phyloP scores from a whole-genome alignment of 2,113 vertebrate genomes.

The Cyprinodon brontotheroides region DNA sequence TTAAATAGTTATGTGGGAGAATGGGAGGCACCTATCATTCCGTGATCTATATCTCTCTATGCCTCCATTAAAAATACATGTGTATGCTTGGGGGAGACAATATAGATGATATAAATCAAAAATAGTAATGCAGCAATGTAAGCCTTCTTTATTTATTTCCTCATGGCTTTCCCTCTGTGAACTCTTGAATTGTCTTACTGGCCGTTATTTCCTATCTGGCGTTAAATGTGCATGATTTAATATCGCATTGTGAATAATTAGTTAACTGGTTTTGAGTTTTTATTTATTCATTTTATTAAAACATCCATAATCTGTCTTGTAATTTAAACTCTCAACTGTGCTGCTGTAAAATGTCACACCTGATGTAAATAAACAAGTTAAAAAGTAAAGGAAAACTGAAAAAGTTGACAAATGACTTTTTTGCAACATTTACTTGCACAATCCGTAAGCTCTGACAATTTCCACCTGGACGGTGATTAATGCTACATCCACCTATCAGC shows the following conservation, averaged over 20 bases:
- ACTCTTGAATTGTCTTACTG: slow-evolving; percentile 45
- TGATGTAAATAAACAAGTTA: slow-evolving; percentile 59
- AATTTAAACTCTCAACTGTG: slow-evolving; percentile 53
- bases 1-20: slow-evolving; percentile 80
- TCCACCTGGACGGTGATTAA: slow-evolving; percentile 92
- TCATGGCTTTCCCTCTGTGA: slow-evolving; percentile 63
- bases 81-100: slow-evolving; percentile 81
- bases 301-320: slow-evolving; percentile 10
- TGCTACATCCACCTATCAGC: slow-evolving; percentile 79
- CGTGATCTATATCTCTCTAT: slow-evolving; percentile 80
- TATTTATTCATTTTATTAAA: not conserved
- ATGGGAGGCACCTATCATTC: slow-evolving; percentile 81
- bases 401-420: slow-evolving; percentile 90
- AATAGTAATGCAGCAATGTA: slow-evolving; percentile 79
- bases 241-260: slow-evolving; percentile 42
- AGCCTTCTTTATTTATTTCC: slow-evolving; percentile 76
- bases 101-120: slow-evolving; percentile 86
- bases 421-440: slow-evolving; percentile 94
- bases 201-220: slow-evolving; percentile 53
- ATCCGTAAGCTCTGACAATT: slow-evolving; percentile 93
- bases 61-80: slow-evolving; percentile 85
- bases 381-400: not conserved
- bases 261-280: slow-evolving; percentile 17
- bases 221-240: slow-evolving; percentile 27
- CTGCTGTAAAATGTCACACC: slow-evolving; percentile 80